Conservation (phyloP, 2,888 invertebrate genomes). For the Nasonovia ribisnigri region DNA sequence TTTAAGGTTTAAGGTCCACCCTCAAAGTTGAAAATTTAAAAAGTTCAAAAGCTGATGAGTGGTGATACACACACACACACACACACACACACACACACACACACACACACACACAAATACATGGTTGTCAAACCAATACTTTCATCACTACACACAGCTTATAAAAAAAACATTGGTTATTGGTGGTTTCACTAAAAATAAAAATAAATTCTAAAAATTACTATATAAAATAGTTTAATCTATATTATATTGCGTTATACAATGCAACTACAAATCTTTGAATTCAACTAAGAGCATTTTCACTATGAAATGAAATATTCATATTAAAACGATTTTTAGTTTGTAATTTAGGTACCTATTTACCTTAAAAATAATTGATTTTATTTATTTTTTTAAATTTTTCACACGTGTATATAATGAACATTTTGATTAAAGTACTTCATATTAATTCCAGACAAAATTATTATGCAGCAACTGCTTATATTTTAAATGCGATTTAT, state of each 20-base stretch:
- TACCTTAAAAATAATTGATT: background rate
- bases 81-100: background rate
- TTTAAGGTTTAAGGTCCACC: background rate
- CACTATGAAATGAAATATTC: background rate
- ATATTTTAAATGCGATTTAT: background rate
- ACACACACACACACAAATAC: background rate
- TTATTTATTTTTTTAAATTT: background rate
- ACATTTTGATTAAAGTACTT: background rate
- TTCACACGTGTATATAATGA: background rate
- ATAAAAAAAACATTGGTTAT: background rate
- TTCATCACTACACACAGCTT: background rate
- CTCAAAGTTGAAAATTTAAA: background rate
- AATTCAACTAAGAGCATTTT: background rate
- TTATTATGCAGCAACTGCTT: background rate
- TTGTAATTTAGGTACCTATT: background rate
- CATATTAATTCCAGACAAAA: background rate
- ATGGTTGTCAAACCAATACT: background rate
- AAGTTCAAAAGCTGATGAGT: background rate
- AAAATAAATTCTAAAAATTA: background rate
- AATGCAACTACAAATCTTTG: background rate
- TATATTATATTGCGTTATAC: background rate
- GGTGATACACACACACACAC: background rate
- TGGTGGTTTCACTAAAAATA: background rate
- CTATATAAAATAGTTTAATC: background rate
- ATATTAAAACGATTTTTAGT: background rate